Conservation (phyloP, 2,797 vertebrate species). For the Sebastes aleutianus region DNA sequence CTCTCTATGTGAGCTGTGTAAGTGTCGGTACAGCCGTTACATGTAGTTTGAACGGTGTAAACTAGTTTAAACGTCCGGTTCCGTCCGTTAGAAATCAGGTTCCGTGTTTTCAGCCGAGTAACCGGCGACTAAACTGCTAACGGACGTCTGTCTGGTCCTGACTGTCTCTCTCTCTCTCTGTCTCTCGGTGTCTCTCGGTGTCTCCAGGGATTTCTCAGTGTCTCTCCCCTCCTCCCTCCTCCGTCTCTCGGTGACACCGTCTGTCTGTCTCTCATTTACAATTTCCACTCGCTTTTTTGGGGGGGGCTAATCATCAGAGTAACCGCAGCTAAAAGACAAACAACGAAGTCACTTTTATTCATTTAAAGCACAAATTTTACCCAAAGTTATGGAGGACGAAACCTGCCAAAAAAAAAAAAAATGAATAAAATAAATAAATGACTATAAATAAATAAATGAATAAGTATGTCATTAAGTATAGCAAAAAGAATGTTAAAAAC, state of each 20-base stretch:
- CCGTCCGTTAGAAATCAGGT: neutral
- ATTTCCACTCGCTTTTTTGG: constrained; percentile 4
- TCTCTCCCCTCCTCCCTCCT: neutral
- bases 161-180: neutral
- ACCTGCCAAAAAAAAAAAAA: too few relatives aligned
- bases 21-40: neutral
- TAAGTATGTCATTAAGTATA: too few relatives aligned
- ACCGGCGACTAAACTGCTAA: constrained; percentile 59
- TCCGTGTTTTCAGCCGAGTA: constrained; percentile 43
- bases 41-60: neutral
- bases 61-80: constrained; percentile 30
- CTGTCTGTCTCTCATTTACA: constrained; percentile 3
- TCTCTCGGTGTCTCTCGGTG: neutral
- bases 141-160: constrained; percentile 48
- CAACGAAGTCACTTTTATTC: neutral
- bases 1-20: neutral
- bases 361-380: neutral
- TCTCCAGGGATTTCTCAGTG: neutral
- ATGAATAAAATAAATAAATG: too few relatives aligned
- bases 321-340: neutral
- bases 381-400: too few relatives aligned
- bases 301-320: neutral
- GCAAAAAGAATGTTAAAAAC: too few relatives aligned
- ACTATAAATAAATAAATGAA: too few relatives aligned
- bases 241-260: neutral